A percentile compares a stretch with the other conserved stretches of the same genome.
Evolutionary conservation across 2,113 vertebrate genomes (phyloP).

Genomic region (Microtus pennsylvanicus): DNA sequence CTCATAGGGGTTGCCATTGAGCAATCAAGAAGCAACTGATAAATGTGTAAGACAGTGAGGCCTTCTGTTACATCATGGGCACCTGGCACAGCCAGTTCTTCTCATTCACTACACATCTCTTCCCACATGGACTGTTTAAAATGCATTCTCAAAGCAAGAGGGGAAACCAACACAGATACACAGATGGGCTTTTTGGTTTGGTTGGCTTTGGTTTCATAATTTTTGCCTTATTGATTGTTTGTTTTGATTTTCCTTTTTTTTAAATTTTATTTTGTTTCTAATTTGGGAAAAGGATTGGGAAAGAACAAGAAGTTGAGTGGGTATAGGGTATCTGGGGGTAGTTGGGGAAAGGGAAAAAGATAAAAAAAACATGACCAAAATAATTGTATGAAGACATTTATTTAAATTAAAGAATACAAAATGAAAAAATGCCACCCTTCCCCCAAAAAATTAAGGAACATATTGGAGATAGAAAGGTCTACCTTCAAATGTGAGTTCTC

Average conservation of each 20-base stretch:
- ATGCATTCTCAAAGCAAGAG: background rate
- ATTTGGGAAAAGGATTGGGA: background rate
- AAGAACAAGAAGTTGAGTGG: background rate
- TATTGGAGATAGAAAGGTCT: background rate
- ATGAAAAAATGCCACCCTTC: background rate
- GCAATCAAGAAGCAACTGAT: background rate
- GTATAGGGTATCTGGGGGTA: background rate
- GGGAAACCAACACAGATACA: background rate
- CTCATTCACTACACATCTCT: background rate
- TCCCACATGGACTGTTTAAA: background rate
- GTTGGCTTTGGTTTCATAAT: background rate
- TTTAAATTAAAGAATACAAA: background rate
- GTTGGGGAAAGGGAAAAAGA: background rate
- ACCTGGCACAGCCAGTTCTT: too few relatives aligned
- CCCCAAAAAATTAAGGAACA: background rate
- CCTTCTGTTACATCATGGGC: background rate
- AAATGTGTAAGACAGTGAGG: background rate
- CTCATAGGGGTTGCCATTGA: background rate
- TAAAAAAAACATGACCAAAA: background rate
- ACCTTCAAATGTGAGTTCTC: background rate
- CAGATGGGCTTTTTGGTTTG: background rate
- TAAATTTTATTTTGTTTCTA: background rate
- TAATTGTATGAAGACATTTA: too few relatives aligned
- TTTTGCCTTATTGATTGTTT: background rate
- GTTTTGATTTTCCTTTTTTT: too few relatives aligned